Evolutionary conservation across 2,113 vertebrate genomes (phyloP), one percentile per base, ranked within the genome.

Genomic region (Poeciliopsis occidentalis): DNA sequence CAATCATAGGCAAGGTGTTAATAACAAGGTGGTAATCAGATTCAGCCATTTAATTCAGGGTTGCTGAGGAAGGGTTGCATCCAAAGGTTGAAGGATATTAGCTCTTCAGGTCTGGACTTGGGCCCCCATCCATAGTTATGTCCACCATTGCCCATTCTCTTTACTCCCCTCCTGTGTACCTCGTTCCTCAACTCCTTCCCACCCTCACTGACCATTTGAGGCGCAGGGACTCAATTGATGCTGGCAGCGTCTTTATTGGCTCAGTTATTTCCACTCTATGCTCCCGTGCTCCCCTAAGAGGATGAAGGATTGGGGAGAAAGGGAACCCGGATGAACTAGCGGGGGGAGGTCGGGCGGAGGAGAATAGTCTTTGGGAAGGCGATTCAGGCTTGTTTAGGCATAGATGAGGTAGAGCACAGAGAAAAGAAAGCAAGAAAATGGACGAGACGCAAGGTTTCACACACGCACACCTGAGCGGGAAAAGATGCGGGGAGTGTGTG

Each of bases 221-320:
- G 80, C 63, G 64, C 73, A 72, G 69, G 64, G 80, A 81, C 81
- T 76, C 86, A 87, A 94, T 93, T 74, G 89, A 91, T 85, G 80
- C 86, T 92, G 91, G 92, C 91, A 91, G 88, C 73, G 77, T 90
- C 90, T 90, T 93, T 93, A 92, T 92, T 94, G 91, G 88, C 85
- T 93, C 84, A 82, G 89, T 92, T 94, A 92, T 92, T 94, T 94
- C 88, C 90, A 90, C 90, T 91, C 83, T 88, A 92, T 89, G 91
- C 88, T 91, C 81, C 73, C 66, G 26, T 91, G 88, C 87, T 87
- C 88, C 78, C 60, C 76, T 93, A 92, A 94, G 88, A 92, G 91
- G 88, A 92, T 92, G 90, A 94, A 77, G 89, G 85, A 92, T 90
- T 85, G 78, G 83, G 60, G 64, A 83, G 81, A 60, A 78, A 63